Conservation (phyloP, 2,113 vertebrate species). For the Brachyistius frenatus region DNA sequence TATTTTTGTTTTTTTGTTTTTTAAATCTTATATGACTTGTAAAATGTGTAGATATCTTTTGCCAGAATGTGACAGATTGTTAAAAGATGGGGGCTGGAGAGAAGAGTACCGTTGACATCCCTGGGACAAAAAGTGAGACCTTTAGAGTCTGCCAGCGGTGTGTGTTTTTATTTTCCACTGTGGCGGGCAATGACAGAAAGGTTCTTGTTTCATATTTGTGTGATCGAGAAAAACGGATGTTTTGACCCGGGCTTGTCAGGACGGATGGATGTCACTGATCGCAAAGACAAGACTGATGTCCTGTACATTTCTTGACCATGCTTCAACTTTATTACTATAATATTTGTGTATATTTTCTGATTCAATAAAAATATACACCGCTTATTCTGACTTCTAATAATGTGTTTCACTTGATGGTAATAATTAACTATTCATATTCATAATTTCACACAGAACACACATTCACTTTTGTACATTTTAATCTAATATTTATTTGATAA, state of each 20-base stretch:
- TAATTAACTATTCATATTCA: too few relatives aligned
- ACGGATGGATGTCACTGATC: constrained; percentile 42
- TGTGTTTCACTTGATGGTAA: constrained; percentile 3
- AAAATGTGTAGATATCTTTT: constrained; percentile 74
- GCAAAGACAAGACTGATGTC: constrained; percentile 61
- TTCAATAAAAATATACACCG: constrained; percentile 82
- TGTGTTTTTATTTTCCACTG: constrained; percentile 26
- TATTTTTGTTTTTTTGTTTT: constrained; percentile 27
- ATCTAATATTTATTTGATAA: too few relatives aligned
- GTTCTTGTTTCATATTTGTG: constrained; percentile 30
- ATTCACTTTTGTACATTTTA: too few relatives aligned
- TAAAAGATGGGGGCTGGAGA: constrained; percentile 50
- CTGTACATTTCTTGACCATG: constrained; percentile 81
- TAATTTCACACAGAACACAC: too few relatives aligned
- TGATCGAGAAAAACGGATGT: neutral
- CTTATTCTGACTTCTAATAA: constrained; percentile 29
- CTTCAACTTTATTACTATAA: constrained; percentile 80
- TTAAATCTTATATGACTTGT: constrained; percentile 51
- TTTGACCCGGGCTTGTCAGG: constrained; percentile 51
- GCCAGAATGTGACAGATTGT: constrained; percentile 68
- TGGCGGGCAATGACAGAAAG: constrained; percentile 64
- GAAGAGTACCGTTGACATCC: constrained; percentile 37
- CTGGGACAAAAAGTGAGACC: constrained; percentile 28
- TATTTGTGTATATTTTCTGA: constrained; percentile 85
- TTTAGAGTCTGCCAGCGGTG: constrained; percentile 54